Base-by-base conservation (phyloP, 2,797 vertebrate genomes). In the Poecilia picta region DNA sequence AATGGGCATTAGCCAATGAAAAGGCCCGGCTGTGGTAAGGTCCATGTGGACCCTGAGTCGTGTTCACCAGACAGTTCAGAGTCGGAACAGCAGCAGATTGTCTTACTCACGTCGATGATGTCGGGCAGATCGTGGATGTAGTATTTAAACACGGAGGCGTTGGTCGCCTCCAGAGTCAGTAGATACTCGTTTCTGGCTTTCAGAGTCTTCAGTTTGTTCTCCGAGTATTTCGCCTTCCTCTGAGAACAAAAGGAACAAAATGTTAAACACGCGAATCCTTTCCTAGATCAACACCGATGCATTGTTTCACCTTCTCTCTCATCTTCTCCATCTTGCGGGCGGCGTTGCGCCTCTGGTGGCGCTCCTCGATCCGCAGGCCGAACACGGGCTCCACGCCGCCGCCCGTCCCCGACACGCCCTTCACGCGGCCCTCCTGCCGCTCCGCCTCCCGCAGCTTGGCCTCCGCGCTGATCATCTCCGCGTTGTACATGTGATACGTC, bases 241-340 rank as follows among this genome's bases (percentile, higher is more conserved):
- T 99, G 41, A 78, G 70, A 75, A n/a, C 2, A 77, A 23, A 86
- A 16, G 68, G 57, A 46, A 36, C 25, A 31, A 31, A 28, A 72
- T 20, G 18, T 49, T 8, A 33, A 49, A 39, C 75, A 71, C 5
- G 8, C 2, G 4, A 11, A n/a, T 71, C 39, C 0, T 45, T 71
- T 71, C 15, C 7, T 28, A 45, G 12, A 16, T 43, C 33, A 12
- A 7, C 64, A n/a, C 4, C 23, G 66, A n/a, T n/a, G 23, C 8
- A 5, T 5, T 8, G 23, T 18, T 12, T 74, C n/a, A 80, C 83
- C 95, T 99, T 99, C 95, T 99, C 98, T 87, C 98, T 98, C 98
- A 99, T 99, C 94, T 99, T 99, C 94, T 99, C 98, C 83, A 99
- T 99, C 94, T 99, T 99, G 86, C 98, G 98, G 73, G 98, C 97